These are phyloP conservation scores for Trididemnum clinides DNA, from an alignment of 23 tunicate genomes.

Conservation along the genomic window DNA sequence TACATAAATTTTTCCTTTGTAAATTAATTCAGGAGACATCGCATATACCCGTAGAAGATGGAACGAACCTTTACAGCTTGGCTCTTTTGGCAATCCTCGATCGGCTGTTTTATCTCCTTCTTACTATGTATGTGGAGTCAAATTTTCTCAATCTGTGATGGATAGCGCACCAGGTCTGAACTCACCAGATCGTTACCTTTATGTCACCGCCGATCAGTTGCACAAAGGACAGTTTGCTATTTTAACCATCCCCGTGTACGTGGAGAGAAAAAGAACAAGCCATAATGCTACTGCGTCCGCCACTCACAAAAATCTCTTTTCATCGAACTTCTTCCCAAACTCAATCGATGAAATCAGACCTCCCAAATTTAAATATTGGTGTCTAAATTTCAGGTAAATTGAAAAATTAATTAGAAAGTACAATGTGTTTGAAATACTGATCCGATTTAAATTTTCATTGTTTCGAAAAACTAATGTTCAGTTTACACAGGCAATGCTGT, in stretches of 20 bases:
- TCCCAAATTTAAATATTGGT: slow-evolving; percentile 32
- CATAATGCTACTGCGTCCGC: not conserved
- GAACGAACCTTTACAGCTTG: slow-evolving; percentile 47
- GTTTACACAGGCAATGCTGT: too few relatives aligned
- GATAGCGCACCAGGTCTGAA: slow-evolving; percentile 55
- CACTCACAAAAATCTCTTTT: not conserved
- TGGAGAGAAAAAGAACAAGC: not conserved
- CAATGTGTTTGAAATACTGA: too few relatives aligned
- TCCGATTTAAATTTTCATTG: too few relatives aligned
- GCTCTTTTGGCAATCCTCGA: slow-evolving; percentile 35
- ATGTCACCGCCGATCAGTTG: not conserved
- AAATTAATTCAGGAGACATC: slow-evolving; percentile 42
- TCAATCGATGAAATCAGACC: not conserved
- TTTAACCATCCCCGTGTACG: not conserved
- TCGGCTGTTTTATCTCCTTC: slow-evolving; percentile 48
- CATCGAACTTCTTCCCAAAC: not conserved
- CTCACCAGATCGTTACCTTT: not conserved
- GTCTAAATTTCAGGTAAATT: slow-evolving; percentile 61
- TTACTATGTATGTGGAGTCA: slow-evolving; percentile 58
- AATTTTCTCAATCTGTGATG: slow-evolving; percentile 60
- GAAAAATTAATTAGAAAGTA: too few relatives aligned
- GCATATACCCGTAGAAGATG: slow-evolving; percentile 51
- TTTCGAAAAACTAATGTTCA: too few relatives aligned
- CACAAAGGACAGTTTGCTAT: not conserved
- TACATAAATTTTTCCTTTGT: too few relatives aligned